phyloP scores from a whole-genome alignment of 1,140 invertebrate genomes.

The Pogonognathellus flavescens region DNA sequence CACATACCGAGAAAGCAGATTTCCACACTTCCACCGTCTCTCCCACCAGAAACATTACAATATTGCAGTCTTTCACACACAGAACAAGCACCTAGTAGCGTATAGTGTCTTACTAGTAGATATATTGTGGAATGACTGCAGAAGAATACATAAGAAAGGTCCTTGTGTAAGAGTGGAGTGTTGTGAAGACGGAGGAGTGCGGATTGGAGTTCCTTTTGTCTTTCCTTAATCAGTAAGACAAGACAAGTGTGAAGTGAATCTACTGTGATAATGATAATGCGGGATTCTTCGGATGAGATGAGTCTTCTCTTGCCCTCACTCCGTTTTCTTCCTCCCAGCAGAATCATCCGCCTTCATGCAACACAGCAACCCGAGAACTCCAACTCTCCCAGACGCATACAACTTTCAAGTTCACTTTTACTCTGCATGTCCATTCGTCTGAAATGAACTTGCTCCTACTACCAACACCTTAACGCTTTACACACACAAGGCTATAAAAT shows the following conservation, averaged over 20 bases:
- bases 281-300: conserved; percentile 43
- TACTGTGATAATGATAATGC: conserved; percentile 49
- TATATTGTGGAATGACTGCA: too few species aligned
- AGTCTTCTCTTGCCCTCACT: conserved; percentile 6
- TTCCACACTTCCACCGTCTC: too few species aligned
- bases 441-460: not conserved
- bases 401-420: conserved; percentile 43
- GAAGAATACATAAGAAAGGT: too few species aligned
- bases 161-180: not conserved
- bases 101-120: too few species aligned
- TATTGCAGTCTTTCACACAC: too few species aligned
- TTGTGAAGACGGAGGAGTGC: not conserved
- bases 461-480: too few species aligned
- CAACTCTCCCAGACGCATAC: conserved; percentile 19
- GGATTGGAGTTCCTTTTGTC: conserved; percentile 35
- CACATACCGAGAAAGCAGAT: too few species aligned
- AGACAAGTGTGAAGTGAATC: conserved; percentile 49
- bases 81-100: too few species aligned
- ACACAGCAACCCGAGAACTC: not conserved
- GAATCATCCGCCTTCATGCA: not conserved
- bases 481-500: not conserved
- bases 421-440: not conserved
- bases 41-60: too few species aligned
- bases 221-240: conserved; percentile 42
- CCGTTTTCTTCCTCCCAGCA: not conserved